phyloP scores from a whole-genome alignment of 2,113 vertebrate species.

The Pomatorhinus ruficollis region DNA sequence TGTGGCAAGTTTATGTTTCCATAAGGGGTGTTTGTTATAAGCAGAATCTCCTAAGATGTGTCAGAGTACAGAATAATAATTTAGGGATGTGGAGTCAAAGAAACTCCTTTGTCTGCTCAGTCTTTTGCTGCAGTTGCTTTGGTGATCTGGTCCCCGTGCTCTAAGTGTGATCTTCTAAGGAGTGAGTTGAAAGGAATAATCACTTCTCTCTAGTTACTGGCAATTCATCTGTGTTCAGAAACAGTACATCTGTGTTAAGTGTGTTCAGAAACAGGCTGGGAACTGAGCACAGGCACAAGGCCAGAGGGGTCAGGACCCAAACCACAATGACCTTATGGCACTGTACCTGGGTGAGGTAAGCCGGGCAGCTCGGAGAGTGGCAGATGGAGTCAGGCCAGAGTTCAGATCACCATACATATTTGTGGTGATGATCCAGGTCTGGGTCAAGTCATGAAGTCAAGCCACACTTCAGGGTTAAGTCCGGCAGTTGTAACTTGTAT shows the following conservation, averaged over 20 bases:
- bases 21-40: background rate
- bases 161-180: background rate
- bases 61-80: background rate
- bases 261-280: fast-evolving
- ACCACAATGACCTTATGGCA: background rate
- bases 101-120: fast-evolving
- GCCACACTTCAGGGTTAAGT: background rate
- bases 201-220: background rate
- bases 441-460: background rate
- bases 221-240: fast-evolving
- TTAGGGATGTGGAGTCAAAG: background rate
- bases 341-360: background rate
- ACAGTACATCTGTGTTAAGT: fast-evolving
- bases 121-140: background rate
- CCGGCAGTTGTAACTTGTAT: background rate
- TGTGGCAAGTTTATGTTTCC: background rate
- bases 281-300: background rate
- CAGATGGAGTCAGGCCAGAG: background rate
- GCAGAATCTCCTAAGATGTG: background rate
- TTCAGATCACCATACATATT: background rate
- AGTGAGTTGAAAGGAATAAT: background rate
- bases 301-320: background rate
- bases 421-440: background rate
- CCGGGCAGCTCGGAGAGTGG: background rate
- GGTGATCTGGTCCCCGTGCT: background rate